phyloP scores from a whole-genome alignment of 2,797 vertebrate genomes.

The Eutrigla gurnardus region DNA sequence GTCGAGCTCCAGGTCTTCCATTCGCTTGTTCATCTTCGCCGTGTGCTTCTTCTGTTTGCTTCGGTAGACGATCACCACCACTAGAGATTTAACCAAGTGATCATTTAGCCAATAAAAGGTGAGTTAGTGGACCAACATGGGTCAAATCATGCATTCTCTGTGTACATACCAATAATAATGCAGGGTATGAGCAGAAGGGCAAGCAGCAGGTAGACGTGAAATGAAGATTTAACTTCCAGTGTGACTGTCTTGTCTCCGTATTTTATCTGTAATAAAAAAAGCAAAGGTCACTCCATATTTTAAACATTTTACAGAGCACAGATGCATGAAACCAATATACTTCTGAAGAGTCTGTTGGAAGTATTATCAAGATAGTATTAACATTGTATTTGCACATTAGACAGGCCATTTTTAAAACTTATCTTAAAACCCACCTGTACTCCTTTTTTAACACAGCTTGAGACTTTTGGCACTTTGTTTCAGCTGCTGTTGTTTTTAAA shows the following conservation, averaged over 20 bases:
- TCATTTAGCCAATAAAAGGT: not conserved
- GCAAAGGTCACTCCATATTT: constrained; percentile 16
- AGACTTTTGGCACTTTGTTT: no score
- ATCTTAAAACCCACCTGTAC: no score
- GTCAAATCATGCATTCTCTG: not conserved
- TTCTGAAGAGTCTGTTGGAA: not conserved
- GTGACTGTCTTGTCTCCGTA: constrained; percentile 74
- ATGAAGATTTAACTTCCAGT: constrained; percentile 28
- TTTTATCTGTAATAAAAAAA: constrained; percentile 82
- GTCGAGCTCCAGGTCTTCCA: constrained; percentile 91
- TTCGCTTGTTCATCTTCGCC: constrained; percentile 84
- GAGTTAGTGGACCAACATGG: not conserved
- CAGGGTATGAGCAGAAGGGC: constrained; percentile 80
- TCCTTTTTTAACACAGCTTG: no score
- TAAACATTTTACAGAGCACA: not conserved
- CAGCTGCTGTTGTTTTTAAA: no score
- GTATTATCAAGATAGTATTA: no score
- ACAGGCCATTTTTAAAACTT: no score
- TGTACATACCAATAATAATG: constrained; percentile 86
- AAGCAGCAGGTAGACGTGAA: constrained; percentile 63
- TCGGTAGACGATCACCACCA: constrained; percentile 79
- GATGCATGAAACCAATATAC: not conserved
- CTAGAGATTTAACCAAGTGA: constrained; percentile 49
- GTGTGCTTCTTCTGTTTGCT: constrained; percentile 87
- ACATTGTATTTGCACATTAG: not conserved